A percentile compares a stretch with the other conserved stretches of the same genome.
Conservation (phyloP, 2,888 invertebrate species). For the Nomada ruficornis region DNA sequence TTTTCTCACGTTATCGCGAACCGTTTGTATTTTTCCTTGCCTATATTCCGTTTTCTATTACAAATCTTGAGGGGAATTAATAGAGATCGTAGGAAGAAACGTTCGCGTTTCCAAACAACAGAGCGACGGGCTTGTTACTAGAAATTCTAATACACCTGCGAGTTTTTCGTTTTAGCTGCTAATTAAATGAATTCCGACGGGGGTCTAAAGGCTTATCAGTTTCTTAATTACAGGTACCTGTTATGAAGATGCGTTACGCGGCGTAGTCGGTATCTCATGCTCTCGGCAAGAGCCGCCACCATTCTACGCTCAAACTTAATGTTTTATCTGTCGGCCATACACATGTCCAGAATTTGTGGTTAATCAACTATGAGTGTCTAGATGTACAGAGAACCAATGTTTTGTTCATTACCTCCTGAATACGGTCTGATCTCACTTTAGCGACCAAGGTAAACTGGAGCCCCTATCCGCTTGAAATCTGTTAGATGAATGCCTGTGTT, state of each 20-base stretch:
- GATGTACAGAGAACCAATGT: conserved; percentile 68
- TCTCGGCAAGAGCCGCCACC: conserved; percentile 73
- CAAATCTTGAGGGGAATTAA: not conserved
- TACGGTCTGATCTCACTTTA: conserved; percentile 74
- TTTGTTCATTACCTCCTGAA: conserved; percentile 69
- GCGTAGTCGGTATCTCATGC: conserved; percentile 75
- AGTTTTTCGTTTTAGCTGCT: conserved; percentile 38
- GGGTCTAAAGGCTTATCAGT: conserved; percentile 69
- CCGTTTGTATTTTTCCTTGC: too few species aligned
- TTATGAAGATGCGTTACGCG: conserved; percentile 81
- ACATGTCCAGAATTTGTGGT: conserved; percentile 79
- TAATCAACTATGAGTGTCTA: conserved; percentile 73
- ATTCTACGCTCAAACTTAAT: conserved; percentile 77
- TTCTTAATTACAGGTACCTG: conserved; percentile 83
- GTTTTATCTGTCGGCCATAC: conserved; percentile 74
- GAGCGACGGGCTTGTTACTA: conserved; percentile 25
- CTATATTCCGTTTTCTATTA: not conserved
- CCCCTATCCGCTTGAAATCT: conserved; percentile 62
- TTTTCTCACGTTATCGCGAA: too few species aligned
- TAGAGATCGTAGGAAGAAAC: not conserved
- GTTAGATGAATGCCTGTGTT: conserved; percentile 75
- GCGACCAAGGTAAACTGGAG: conserved; percentile 76
- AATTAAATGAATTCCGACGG: conserved; percentile 13
- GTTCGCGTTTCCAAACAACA: not conserved
- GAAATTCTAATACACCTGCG: conserved; percentile 34